A percentile compares a stretch with the other conserved stretches of the same genome.
These are phyloP conservation scores for Spialia ferax DNA, from an alignment of 2,888 invertebrate species.

Conservation along the genomic window DNA sequence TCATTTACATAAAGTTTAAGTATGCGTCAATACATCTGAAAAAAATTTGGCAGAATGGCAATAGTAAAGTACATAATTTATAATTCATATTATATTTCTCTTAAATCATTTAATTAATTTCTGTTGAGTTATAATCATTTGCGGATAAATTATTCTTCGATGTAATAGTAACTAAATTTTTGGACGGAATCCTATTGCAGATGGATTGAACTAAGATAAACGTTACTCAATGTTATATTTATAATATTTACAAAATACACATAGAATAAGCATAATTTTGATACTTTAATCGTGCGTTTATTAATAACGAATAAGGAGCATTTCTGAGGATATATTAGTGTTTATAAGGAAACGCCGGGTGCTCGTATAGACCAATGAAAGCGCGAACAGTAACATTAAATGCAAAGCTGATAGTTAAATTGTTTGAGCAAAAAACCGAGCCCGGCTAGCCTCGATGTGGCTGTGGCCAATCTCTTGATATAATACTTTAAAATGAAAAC, in stretches of 20 bases:
- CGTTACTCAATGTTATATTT: conserved; percentile 38
- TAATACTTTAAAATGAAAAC: conserved; percentile 21
- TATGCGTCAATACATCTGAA: conserved; percentile 13
- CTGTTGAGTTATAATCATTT: conserved; percentile 25
- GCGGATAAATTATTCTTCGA: conserved; percentile 48
- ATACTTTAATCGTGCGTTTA: conserved; percentile 2
- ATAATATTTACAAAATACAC: conserved; percentile 37
- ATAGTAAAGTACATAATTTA: conserved; percentile 21
- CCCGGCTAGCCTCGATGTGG: conserved; percentile 10
- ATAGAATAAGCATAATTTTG: conserved; percentile 30
- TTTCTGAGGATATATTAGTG: conserved; percentile 26
- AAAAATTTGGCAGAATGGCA: conserved; percentile 24
- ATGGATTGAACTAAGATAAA: conserved; percentile 42
- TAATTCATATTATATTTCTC: conserved; percentile 18
- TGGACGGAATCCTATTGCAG: conserved; percentile 72
- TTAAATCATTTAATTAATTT: conserved; percentile 33
- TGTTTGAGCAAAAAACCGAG: conserved; percentile 25
- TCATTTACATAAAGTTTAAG: conserved; percentile 11
- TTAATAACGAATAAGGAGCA: conserved; percentile 35
- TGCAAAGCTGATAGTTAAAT: neutral
- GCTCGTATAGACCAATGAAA: conserved; percentile 32
- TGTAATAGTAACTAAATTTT: conserved; percentile 62
- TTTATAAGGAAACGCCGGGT: conserved; percentile 8
- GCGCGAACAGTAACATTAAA: neutral
- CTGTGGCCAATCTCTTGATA: conserved; percentile 1